Evolutionary conservation across 2,113 vertebrate genomes (phyloP).

Genomic region (Eudyptes chrysolophus): DNA sequence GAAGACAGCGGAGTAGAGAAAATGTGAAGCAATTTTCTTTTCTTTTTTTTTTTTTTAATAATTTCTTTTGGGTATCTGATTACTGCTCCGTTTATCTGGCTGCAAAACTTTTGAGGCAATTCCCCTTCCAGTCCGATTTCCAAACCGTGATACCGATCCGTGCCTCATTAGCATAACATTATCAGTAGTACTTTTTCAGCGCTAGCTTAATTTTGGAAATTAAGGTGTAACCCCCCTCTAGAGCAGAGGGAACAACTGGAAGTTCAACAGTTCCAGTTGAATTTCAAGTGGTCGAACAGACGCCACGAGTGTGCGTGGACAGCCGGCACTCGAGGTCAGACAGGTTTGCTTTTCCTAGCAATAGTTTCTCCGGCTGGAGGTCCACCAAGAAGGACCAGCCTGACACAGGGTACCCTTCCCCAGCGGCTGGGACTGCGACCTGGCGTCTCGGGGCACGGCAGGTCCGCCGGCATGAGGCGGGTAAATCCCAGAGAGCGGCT

Average conservation of each 20-base stretch:
- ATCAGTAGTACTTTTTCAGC: neutral
- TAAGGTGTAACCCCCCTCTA: neutral
- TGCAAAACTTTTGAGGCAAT: neutral
- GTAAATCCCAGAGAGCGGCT: neutral
- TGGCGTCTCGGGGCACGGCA: rapidly evolving
- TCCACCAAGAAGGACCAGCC: neutral
- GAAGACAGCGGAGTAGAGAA: neutral
- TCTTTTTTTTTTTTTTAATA: neutral
- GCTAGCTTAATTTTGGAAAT: neutral
- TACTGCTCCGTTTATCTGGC: neutral
- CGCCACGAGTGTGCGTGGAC: rapidly evolving
- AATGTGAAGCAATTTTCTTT: neutral
- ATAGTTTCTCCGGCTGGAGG: neutral
- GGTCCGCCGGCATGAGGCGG: neutral
- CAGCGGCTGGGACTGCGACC: neutral
- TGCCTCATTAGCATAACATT: neutral
- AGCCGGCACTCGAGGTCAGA: no score
- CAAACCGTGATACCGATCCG: rapidly evolving
- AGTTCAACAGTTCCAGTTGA: neutral
- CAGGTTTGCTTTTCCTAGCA: neutral
- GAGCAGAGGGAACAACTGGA: neutral
- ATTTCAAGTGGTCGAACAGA: neutral
- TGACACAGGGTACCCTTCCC: neutral
- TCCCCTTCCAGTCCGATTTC: neutral
- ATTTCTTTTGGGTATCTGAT: neutral